phyloP scores from a whole-genome alignment of 2,797 vertebrate species.

The Lacerta bilineata region DNA sequence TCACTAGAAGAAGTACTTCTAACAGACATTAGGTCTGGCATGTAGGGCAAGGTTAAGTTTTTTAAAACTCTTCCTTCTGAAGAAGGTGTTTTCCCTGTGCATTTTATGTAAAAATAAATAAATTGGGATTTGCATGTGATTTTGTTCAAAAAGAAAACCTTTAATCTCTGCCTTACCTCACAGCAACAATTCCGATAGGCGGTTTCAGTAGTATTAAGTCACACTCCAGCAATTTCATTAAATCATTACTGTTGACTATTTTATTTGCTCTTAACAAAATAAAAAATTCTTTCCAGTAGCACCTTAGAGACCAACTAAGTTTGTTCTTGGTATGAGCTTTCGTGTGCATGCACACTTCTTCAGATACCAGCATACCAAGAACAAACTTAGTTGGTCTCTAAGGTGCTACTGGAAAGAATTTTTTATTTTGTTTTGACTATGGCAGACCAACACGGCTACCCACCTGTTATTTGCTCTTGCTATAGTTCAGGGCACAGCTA shows the following conservation, averaged over 20 bases:
- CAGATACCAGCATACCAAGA: too few species aligned
- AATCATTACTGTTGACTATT: neutral
- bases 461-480: neutral
- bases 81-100: neutral
- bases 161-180: neutral
- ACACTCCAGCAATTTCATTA: fast-evolving
- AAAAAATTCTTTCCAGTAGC: too few species aligned
- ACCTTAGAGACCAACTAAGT: too few species aligned
- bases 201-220: neutral
- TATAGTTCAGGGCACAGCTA: neutral
- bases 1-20: slow-evolving; percentile 2
- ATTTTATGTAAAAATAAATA: neutral
- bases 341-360: too few species aligned
- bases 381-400: too few species aligned
- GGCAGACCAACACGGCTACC: too few species aligned
- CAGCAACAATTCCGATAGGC: neutral
- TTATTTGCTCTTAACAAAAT: neutral
- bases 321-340: too few species aligned
- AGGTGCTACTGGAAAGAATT: too few species aligned
- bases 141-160: neutral
- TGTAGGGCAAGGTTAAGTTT: neutral
- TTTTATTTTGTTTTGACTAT: too few species aligned
- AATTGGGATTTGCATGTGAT: neutral
- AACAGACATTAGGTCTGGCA: neutral
- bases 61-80: slow-evolving; percentile 6